phyloP scores from a whole-genome alignment of 1,140 invertebrate genomes.

The Temnothorax curvispinosus region DNA sequence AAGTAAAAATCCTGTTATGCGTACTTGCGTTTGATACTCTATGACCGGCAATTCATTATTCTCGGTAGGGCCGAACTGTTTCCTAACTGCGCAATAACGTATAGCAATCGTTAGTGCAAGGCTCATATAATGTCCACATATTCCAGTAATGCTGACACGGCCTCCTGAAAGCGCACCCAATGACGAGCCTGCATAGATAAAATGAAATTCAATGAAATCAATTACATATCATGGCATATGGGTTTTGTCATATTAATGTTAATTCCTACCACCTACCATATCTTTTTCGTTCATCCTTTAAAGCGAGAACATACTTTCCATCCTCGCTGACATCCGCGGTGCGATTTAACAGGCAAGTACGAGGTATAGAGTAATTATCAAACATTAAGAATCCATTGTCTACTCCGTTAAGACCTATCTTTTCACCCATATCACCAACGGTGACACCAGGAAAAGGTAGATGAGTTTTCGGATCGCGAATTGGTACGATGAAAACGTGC shows the following conservation, averaged over 20 bases:
- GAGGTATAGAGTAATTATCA: constrained; percentile 93
- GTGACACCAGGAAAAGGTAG: constrained; percentile 90
- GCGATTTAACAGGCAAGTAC: constrained; percentile 93
- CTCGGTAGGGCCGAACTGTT: constrained; percentile 93
- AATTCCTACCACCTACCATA: constrained; percentile 87
- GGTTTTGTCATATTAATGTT: neutral
- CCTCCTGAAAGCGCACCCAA: constrained; percentile 95
- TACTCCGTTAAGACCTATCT: constrained; percentile 94
- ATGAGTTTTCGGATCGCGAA: constrained; percentile 92
- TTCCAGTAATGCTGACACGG: constrained; percentile 90
- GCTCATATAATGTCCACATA: constrained; percentile 90
- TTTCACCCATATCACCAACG: constrained; percentile 95
- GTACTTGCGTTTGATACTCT: constrained; percentile 94
- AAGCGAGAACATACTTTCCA: constrained; percentile 92
- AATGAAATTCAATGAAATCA: neutral
- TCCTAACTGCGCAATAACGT: constrained; percentile 95
- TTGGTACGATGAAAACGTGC: constrained; percentile 93
- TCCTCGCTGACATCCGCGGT: constrained; percentile 94
- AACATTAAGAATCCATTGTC: constrained; percentile 97
- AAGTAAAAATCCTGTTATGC: neutral
- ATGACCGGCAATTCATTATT: constrained; percentile 92
- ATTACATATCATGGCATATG: neutral
- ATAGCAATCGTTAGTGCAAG: constrained; percentile 94
- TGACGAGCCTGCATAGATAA: constrained; percentile 87
- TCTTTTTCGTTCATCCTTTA: constrained; percentile 92